These are phyloP conservation scores for Xyrauchen texanus DNA, from an alignment of 2,113 vertebrate genomes.

Conservation along the genomic window DNA sequence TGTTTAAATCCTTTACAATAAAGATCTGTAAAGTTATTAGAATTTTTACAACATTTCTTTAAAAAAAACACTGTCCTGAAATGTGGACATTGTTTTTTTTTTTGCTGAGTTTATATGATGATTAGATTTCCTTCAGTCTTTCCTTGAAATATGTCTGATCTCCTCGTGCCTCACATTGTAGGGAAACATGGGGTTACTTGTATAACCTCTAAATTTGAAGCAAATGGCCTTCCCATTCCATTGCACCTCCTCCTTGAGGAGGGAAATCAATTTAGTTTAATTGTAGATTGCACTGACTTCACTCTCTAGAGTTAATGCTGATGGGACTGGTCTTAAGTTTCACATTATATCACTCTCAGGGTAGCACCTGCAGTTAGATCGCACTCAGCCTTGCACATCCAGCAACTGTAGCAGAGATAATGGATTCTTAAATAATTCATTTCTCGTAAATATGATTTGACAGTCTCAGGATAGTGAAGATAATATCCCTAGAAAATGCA, in stretches of 20 bases:
- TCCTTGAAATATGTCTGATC: background rate
- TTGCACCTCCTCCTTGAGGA: conserved; percentile 31
- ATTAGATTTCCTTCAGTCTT: conserved; percentile 2
- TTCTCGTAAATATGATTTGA: conserved; percentile 48
- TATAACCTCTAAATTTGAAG: conserved; percentile 26
- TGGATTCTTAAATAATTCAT: conserved; percentile 59
- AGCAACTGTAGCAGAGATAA: conserved; percentile 40
- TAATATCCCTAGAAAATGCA: conserved; percentile 24
- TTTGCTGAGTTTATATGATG: background rate
- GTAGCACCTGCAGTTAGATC: conserved; percentile 39
- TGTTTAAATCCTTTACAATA: too few relatives aligned
- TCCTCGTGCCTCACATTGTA: background rate
- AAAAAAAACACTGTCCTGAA: too few relatives aligned
- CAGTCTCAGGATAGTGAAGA: conserved; percentile 27
- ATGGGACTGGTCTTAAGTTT: conserved; percentile 52
- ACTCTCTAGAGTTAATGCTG: conserved; percentile 11
- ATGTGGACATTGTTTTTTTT: too few relatives aligned
- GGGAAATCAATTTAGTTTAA: conserved; percentile 48
- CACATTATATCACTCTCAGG: conserved; percentile 39
- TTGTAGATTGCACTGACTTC: background rate
- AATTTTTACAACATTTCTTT: too few relatives aligned
- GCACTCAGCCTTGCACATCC: conserved; percentile 43
- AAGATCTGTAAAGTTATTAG: too few relatives aligned
- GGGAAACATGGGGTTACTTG: background rate
- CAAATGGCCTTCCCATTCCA: conserved; percentile 41